A percentile compares a stretch with the other conserved stretches of the same genome.
Evolutionary conservation across 2,888 invertebrate species (phyloP).

Genomic region (Catocala nupta): DNA sequence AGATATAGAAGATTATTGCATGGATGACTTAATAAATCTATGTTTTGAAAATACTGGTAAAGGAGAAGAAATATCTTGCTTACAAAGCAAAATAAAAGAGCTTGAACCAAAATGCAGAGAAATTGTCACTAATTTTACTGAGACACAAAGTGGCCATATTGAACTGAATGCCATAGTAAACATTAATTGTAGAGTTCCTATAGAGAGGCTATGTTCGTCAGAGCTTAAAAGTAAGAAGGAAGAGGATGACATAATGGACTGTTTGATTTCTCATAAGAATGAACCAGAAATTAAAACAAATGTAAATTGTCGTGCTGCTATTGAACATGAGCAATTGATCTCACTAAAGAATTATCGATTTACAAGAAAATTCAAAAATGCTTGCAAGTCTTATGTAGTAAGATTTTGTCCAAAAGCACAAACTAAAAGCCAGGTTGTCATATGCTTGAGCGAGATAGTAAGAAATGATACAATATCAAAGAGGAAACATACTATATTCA

Average conservation of each 20-base stretch:
- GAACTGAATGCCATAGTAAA: conserved; percentile 96
- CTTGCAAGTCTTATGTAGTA: conserved; percentile 94
- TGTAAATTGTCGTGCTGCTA: conserved; percentile 95
- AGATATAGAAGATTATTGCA: conserved; percentile 96
- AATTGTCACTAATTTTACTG: conserved; percentile 94
- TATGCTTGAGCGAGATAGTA: conserved; percentile 96
- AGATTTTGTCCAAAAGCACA: conserved; percentile 90
- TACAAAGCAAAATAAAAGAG: conserved; percentile 94
- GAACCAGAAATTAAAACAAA: conserved; percentile 93
- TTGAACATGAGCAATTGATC: conserved; percentile 98
- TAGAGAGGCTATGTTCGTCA: conserved; percentile 91
- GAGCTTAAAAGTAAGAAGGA: conserved; percentile 91
- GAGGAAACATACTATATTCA: conserved; percentile 92
- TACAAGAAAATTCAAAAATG: conserved; percentile 97
- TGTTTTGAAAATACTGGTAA: conserved; percentile 95
- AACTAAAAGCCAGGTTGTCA: conserved; percentile 92
- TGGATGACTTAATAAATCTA: conserved; percentile 93
- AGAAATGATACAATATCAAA: conserved; percentile 95
- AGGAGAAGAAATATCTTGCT: conserved; percentile 96
- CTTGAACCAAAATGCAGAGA: conserved; percentile 90
- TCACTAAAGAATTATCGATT: conserved; percentile 97
- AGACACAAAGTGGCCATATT: conserved; percentile 95
- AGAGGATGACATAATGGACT: conserved; percentile 97
- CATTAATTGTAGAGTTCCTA: conserved; percentile 93
- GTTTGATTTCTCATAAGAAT: conserved; percentile 96